Percentiles rank a stretch among this genome's conserved stretches.
Evolutionary conservation across 2,888 invertebrate genomes (phyloP).

Genomic region (Drosophila glabriapex): DNA sequence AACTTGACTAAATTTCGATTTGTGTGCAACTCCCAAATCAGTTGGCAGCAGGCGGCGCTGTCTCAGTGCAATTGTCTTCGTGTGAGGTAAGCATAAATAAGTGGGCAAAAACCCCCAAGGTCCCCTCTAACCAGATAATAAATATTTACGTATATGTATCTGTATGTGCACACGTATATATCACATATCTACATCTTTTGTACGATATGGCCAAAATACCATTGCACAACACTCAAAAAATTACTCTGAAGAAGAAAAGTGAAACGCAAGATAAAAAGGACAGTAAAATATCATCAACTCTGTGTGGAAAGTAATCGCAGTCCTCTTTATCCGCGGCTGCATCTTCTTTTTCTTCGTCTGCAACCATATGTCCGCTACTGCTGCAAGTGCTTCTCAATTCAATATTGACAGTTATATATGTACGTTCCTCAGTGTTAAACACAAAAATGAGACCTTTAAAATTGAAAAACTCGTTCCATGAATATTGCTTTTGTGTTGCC

Average conservation of each 20-base stretch:
- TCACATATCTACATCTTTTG: background rate
- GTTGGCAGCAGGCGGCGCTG: conserved; percentile 27
- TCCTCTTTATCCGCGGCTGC: background rate
- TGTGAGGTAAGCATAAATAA: conserved; percentile 55
- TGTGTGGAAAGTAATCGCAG: background rate
- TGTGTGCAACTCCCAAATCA: conserved; percentile 19
- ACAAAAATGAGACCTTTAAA: background rate
- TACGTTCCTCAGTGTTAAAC: background rate
- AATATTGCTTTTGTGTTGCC: background rate
- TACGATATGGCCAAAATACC: background rate
- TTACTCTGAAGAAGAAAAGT: background rate
- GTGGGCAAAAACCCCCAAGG: conserved; percentile 38
- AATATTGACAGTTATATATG: conserved; percentile 1
- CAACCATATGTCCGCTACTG: background rate
- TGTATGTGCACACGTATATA: background rate
- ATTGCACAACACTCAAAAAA: conserved; percentile 14
- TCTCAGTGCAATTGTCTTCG: conserved; percentile 37
- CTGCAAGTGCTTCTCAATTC: background rate
- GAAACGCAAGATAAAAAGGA: conserved; percentile 5
- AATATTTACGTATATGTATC: conserved; percentile 30
- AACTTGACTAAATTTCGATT: conserved; percentile 13
- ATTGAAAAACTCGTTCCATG: background rate
- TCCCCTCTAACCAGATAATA: conserved; percentile 34
- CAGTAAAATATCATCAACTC: background rate
- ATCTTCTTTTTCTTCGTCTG: background rate